phyloP scores from a whole-genome alignment of 2,113 vertebrate genomes.

The Oncorhynchus mykiss region DNA sequence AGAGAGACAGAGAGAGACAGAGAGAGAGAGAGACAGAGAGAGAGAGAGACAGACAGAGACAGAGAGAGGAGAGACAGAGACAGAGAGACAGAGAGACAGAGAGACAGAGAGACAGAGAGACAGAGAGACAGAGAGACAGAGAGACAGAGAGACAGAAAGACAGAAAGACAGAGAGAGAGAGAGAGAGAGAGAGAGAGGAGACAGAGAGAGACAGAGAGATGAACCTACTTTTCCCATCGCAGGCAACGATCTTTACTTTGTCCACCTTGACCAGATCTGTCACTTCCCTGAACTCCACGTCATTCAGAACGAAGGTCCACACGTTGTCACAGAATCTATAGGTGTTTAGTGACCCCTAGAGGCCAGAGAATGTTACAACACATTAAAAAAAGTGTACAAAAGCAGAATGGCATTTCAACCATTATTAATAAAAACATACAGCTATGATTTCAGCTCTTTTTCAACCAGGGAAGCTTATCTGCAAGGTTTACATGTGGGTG shows the following conservation, averaged over 20 bases:
- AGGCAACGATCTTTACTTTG: slow-evolving; percentile 99
- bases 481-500: too few species aligned
- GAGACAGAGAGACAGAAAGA: background rate
- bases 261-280: slow-evolving; percentile 98
- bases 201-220: background rate
- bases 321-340: slow-evolving; percentile 99
- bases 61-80: too few species aligned
- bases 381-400: background rate
- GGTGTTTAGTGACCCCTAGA: slow-evolving; percentile 94
- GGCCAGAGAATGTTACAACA: background rate
- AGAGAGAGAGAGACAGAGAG: too few species aligned
- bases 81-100: too few species aligned
- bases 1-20: too few species aligned
- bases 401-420: too few species aligned
- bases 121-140: background rate
- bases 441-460: too few species aligned
- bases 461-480: too few species aligned
- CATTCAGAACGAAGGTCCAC: slow-evolving; percentile 98
- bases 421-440: too few species aligned
- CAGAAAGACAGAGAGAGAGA: background rate
- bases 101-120: slow-evolving; percentile 10
- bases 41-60: too few species aligned
- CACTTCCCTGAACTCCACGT: slow-evolving; percentile 97
- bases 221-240: slow-evolving; percentile 94
- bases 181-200: background rate